phyloP scores from a whole-genome alignment of 1,140 invertebrate genomes.

The Drosophila fuyamai region DNA sequence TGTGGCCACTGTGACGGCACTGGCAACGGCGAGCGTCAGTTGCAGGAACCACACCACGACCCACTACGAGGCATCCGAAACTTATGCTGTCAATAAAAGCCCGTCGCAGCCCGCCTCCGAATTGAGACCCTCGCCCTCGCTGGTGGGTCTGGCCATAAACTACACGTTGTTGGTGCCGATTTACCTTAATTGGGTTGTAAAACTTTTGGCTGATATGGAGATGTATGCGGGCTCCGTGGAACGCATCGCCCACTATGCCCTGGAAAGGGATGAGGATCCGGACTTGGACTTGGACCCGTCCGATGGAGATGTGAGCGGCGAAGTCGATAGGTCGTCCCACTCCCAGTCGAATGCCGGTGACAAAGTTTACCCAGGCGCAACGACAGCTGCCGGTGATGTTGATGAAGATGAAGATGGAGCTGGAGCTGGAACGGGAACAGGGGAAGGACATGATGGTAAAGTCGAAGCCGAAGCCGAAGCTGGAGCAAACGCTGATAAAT shows the following conservation, averaged over 20 bases:
- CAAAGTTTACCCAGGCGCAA: conserved; percentile 77
- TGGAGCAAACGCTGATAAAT: conserved; percentile 65
- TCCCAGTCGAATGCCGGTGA: conserved; percentile 48
- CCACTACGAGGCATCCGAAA: conserved; percentile 47
- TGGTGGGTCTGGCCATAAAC: conserved; percentile 90
- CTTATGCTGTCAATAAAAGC: conserved; percentile 73
- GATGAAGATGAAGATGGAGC: conserved; percentile 49
- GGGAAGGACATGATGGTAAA: conserved; percentile 1
- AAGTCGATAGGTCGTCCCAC: conserved; percentile 72
- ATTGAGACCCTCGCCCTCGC: conserved; percentile 86
- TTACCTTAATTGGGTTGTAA: conserved; percentile 93
- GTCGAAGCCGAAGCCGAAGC: neutral
- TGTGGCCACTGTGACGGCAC: conserved; percentile 88
- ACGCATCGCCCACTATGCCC: conserved; percentile 88
- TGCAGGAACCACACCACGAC: conserved; percentile 51
- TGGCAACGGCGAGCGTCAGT: conserved; percentile 86
- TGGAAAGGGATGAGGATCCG: conserved; percentile 26
- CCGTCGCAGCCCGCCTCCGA: conserved; percentile 16
- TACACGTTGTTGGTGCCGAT: conserved; percentile 93
- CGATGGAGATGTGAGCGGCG: conserved; percentile 56
- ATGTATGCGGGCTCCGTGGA: conserved; percentile 92
- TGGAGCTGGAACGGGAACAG: neutral
- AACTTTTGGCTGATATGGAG: conserved; percentile 91
- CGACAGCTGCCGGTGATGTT: conserved; percentile 77
- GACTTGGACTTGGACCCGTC: conserved; percentile 7